Evolutionary conservation across 2,113 vertebrate species (phyloP).

Genomic region (Spheniscus mendiculus): DNA sequence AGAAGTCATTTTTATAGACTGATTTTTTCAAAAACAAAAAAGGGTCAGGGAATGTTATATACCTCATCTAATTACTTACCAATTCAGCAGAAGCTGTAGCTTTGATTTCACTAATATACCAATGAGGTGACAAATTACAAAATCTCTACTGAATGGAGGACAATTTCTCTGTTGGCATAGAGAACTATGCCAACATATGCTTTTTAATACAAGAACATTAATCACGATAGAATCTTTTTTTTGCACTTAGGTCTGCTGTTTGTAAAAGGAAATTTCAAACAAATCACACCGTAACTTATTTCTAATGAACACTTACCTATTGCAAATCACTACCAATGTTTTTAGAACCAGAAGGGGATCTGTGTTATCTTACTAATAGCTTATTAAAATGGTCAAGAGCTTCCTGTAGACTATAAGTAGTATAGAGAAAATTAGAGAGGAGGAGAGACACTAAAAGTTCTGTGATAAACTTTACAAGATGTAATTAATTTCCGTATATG

Average conservation of each 20-base stretch:
- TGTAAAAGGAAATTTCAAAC: neutral
- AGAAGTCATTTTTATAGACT: neutral
- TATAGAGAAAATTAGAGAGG: neutral
- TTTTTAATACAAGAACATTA: neutral
- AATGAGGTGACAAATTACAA: neutral
- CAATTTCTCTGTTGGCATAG: neutral
- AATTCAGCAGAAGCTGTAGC: neutral
- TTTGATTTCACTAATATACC: slow-evolving; percentile 12
- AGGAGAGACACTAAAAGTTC: neutral
- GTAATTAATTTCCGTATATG: neutral
- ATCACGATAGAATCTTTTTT: neutral
- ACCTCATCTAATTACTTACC: neutral
- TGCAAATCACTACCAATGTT: neutral
- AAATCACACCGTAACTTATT: neutral
- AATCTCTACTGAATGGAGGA: neutral
- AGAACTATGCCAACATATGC: neutral
- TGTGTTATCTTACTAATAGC: neutral
- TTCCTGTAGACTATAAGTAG: neutral
- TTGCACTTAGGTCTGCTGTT: neutral
- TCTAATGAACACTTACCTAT: neutral
- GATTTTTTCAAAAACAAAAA: neutral
- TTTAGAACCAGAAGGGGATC: neutral
- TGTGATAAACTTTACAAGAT: neutral
- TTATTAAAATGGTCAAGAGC: neutral
- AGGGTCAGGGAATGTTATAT: neutral